A percentile compares a stretch with the other conserved stretches of the same genome.
Evolutionary conservation across 2,113 vertebrate species (phyloP).

Genomic region (Phalacrocorax pelagicus): DNA sequence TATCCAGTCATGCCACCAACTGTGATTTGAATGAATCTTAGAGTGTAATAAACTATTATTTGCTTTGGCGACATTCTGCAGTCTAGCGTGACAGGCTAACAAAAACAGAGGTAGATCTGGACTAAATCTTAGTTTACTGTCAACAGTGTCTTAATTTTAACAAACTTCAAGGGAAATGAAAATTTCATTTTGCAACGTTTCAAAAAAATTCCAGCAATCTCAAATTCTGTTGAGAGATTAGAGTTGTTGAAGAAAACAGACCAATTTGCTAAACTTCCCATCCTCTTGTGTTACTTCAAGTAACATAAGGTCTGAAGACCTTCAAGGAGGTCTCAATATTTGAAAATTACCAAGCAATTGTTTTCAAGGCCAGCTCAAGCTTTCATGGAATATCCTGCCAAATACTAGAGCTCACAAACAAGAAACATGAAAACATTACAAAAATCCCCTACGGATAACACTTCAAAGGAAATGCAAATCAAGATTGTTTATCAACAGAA

Average conservation of each 20-base stretch:
- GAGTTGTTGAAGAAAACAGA: not conserved
- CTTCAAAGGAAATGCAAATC: not conserved
- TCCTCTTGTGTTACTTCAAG: not conserved
- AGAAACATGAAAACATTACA: not conserved
- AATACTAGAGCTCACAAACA: not conserved
- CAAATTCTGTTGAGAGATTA: not conserved
- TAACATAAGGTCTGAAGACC: not conserved
- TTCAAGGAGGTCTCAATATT: not conserved
- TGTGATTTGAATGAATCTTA: not conserved
- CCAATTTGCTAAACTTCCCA: not conserved
- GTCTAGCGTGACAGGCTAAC: not conserved
- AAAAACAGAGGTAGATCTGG: not conserved
- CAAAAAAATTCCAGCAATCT: not conserved
- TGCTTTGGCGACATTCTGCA: not conserved
- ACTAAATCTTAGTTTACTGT: not conserved
- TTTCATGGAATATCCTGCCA: not conserved
- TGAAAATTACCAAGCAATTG: not conserved
- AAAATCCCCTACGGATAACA: not conserved
- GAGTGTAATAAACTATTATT: not conserved
- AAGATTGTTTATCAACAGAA: not conserved
- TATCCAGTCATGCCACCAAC: not conserved
- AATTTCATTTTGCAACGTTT: not conserved
- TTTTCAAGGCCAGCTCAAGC: not conserved
- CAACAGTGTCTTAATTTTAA: not conserved
- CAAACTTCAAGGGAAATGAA: not conserved